Evolutionary conservation across 2,888 invertebrate genomes (phyloP), one percentile per base, ranked within the genome.

Genomic region (Oxycera nigricornis): DNA sequence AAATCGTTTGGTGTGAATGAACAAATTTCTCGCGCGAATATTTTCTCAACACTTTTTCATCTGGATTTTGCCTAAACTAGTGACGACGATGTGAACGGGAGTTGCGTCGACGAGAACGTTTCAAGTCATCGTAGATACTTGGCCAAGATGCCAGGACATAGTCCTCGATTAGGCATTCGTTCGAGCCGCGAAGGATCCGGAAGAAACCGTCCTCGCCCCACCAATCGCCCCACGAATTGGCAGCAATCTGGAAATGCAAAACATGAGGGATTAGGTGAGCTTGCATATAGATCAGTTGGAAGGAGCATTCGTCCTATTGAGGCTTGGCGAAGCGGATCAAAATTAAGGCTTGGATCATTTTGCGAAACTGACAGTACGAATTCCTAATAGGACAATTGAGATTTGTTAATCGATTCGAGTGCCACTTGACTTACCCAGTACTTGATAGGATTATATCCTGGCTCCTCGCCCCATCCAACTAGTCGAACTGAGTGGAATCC

Each of bases 131-230:
- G 22, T 82, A 84, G 20, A 85, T 83, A 79, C 82, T 80, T 52
- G 85, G 85, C 90, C 94, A 92, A 7, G 91, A 91, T 9, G 91
- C 94, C 62, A 97, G 87, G 2, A 97, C 94, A 84, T 94, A 96
- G 1, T 91, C 90, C 82, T 98, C 97, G 81, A 98, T 96, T 78
- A 92, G 92, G 81, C 95, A 94, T 82, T 97, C 96, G 86, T 96
- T 93, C 72, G 82, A 85, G 52, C 97, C 97, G 74, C 94, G 90
- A 3, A 89, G 85, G 80, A 98, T 97, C 75, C 92, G 90, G 90
- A 98, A 97, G 82, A 91, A 93, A 0, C 98, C 98, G 77, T 90
- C 87, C 82, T 97, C 96, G 9, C 97, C 98, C 97, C 97, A 98
- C 78, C 90, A 87, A 0, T 85, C 81, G 7, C 98, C 97, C 98